Percentiles rank a stretch among this genome's conserved stretches.
Evolutionary conservation across 2,797 vertebrate species (phyloP).

Genomic region (Pseudocheirus occidentalis): DNA sequence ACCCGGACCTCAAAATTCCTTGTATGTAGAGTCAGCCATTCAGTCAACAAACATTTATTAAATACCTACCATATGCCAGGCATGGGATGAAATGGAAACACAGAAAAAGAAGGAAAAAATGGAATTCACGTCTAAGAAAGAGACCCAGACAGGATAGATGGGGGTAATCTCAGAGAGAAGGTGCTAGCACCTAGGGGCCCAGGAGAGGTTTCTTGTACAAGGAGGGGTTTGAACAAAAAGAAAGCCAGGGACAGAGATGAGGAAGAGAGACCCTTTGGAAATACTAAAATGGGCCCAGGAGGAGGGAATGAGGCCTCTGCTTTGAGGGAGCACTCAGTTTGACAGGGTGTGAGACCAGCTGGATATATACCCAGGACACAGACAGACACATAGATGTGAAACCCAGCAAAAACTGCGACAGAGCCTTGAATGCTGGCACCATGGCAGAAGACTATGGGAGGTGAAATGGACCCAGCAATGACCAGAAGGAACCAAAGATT

Average conservation of each 20-base stretch:
- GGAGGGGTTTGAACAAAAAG: not conserved
- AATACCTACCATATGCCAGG: not conserved
- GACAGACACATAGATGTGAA: conserved; percentile 11
- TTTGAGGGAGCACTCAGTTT: not conserved
- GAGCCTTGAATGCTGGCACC: not conserved
- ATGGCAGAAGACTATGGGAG: not conserved
- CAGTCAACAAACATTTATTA: not conserved
- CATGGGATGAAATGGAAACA: not conserved
- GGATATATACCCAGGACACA: conserved; percentile 1
- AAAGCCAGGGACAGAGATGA: not conserved
- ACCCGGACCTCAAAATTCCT: not conserved
- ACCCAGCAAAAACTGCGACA: not conserved
- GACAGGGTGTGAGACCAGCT: not conserved
- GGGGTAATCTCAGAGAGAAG: not conserved
- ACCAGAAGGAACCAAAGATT: not conserved
- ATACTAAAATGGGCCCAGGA: not conserved
- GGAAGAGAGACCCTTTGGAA: not conserved
- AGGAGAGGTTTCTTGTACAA: not conserved
- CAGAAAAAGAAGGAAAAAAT: not conserved
- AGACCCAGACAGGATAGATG: not conserved
- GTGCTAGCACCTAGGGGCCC: not conserved
- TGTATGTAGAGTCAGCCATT: not conserved
- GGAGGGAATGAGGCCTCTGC: not conserved
- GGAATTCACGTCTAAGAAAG: not conserved
- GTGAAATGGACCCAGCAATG: not conserved